phyloP scores from a whole-genome alignment of 2,888 invertebrate genomes.

The Ellobium chinense region DNA sequence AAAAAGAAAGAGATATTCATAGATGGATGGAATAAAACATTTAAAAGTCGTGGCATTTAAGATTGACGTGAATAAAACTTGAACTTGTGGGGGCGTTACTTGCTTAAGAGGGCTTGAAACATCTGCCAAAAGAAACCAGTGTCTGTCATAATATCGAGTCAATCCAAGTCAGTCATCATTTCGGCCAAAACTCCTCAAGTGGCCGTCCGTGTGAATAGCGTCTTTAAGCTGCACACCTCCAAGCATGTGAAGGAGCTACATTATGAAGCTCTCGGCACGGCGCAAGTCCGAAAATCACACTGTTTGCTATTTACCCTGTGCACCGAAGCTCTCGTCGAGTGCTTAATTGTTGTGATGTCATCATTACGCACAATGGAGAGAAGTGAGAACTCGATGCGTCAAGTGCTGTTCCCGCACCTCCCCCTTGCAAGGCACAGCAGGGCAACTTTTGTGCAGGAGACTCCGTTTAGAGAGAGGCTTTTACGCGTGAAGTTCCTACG shows the following conservation, averaged over 20 bases:
- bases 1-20: neutral
- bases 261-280: neutral
- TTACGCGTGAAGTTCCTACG: neutral
- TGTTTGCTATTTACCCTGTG: neutral
- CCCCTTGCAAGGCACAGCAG: neutral
- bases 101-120: neutral
- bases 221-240: neutral
- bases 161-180: neutral
- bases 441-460: neutral
- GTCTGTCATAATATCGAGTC: neutral
- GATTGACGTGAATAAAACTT: neutral
- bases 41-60: neutral
- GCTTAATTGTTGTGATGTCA: conserved; percentile 19
- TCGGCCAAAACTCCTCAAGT: neutral
- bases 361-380: neutral
- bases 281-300: neutral
- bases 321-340: neutral
- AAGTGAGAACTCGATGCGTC: neutral
- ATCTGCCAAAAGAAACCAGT: neutral
- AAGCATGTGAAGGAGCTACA: neutral
- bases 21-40: too few species aligned
- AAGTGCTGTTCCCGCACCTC: neutral
- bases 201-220: neutral
- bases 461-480: neutral
- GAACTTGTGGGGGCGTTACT: neutral